A percentile compares a stretch with the other conserved stretches of the same genome.
phyloP scores from a whole-genome alignment of 2,113 vertebrate genomes.

The Albula glossodonta region DNA sequence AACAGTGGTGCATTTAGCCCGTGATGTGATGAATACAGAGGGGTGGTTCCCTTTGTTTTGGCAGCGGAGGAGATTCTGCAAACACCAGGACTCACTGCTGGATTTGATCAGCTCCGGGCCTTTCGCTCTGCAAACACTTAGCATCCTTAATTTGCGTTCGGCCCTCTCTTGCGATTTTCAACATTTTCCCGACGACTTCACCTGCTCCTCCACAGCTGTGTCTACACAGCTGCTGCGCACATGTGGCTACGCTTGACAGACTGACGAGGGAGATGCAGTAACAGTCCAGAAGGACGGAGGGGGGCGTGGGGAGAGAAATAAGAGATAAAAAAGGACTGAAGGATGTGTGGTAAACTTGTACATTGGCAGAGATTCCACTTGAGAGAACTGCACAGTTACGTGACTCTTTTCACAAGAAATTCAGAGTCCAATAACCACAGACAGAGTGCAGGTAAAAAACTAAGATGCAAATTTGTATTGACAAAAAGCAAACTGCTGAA shows the following conservation, averaged over 20 bases:
- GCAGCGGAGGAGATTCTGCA: not conserved
- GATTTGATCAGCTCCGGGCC: not conserved
- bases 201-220: slow-evolving; percentile 25
- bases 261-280: not conserved
- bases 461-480: not conserved
- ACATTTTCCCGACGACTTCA: not conserved
- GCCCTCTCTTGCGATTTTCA: not conserved
- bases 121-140: slow-evolving; percentile 20
- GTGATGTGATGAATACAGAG: not conserved
- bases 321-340: too few relatives aligned
- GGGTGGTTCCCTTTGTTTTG: not conserved
- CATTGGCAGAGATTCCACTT: too few relatives aligned
- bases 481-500: not conserved
- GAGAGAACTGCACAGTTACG: too few relatives aligned
- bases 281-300: not conserved
- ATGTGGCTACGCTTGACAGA: not conserved
- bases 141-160: not conserved
- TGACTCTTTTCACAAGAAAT: too few relatives aligned
- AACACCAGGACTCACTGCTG: not conserved
- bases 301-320: too few relatives aligned
- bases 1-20: not conserved
- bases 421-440: too few relatives aligned
- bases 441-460: not conserved
- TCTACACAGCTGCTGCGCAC: slow-evolving; percentile 12
- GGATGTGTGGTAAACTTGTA: too few relatives aligned